A percentile compares a stretch with the other conserved stretches of the same genome.
Conservation (phyloP, 1,140 invertebrate genomes). For the Lethocerus indicus region DNA sequence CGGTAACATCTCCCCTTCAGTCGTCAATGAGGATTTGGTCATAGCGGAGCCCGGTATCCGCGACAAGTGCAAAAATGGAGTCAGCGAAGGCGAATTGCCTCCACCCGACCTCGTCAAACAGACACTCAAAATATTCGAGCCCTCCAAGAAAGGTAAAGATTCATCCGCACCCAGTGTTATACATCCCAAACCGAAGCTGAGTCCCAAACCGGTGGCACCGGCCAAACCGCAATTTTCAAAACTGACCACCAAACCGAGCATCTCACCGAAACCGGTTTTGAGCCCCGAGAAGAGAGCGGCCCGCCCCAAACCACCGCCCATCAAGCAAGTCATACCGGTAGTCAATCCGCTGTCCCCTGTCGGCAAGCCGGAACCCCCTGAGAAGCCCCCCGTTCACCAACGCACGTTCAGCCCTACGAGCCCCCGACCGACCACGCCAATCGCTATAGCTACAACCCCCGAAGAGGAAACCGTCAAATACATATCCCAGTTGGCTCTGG, state of each 20-base stretch:
- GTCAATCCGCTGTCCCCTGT: conserved; percentile 1
- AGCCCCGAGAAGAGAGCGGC: conserved; percentile 10
- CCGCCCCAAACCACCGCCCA: not conserved
- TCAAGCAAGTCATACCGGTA: conserved; percentile 5
- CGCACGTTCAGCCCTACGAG: not conserved
- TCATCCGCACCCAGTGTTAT: not conserved
- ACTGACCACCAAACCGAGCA: conserved; percentile 11
- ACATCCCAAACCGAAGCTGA: not conserved
- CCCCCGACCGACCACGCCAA: not conserved
- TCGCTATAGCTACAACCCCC: not conserved
- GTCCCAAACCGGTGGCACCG: conserved; percentile 1
- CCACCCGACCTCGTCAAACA: conserved; percentile 72
- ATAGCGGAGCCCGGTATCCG: conserved; percentile 17
- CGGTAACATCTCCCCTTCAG: conserved; percentile 13
- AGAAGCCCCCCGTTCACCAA: not conserved
- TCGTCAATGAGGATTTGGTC: conserved; percentile 26
- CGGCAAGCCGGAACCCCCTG: conserved; percentile 2
- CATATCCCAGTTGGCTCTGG: conserved; percentile 38
- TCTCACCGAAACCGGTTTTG: conserved; percentile 17
- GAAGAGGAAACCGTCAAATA: conserved; percentile 5
- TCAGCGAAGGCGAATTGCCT: conserved; percentile 42
- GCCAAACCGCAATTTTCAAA: not conserved
- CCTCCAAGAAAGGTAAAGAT: conserved; percentile 18
- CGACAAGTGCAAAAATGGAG: not conserved
- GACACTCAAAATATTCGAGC: conserved; percentile 66